Base-by-base conservation (phyloP, 2,113 vertebrate species). In the Oxyura jamaicensis region DNA sequence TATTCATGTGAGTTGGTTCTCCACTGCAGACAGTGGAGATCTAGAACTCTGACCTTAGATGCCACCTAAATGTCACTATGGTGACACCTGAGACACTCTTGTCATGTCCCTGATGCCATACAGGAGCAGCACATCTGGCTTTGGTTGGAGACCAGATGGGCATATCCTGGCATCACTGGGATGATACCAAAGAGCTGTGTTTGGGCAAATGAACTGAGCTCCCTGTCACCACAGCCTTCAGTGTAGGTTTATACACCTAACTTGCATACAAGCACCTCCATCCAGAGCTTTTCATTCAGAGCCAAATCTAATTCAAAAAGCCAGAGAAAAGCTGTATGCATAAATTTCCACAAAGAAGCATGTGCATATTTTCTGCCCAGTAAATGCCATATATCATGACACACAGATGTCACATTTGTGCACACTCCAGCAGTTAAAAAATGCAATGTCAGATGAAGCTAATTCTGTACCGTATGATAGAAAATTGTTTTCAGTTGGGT, bases 271-370 rank as follows among this genome's bases (percentile, higher is more conserved):
- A 41, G 19, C 35, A 71, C 17, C 42, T 86, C 11, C 26, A 53
- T 53, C 39, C 23, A 68, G 17, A 75, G 74, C 83, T 91, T 72
- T 88, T 68, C 92, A 82, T 68, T 60, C 73, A 72, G 66, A 68
- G 17, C 5, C n/a, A 93, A 91, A 78, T 59, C 5, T 26, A 53
- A 78, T 31, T 41, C 11, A 46, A 59, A 80, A 81, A 66, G 18
- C 3, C 29, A 72, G 66, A 86, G 53, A 66, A 84, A 84, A 75
- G 4, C 29, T 8, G 3, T 2, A 6, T 53, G 35, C 73, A 67
- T 77, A 78, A 31, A 62, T 71, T 88, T 73, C 26, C 52, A 59
- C 33, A 44, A 66, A 82, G 22, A 80, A 74, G 10, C 7, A 28
- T 6, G 8, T 55, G 23, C 39, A 3, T 75, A 75, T 89, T 82